Evolutionary conservation across 2,888 invertebrate genomes (phyloP), one percentile per base, ranked within the genome.

Genomic region (Sisyra nigra): DNA sequence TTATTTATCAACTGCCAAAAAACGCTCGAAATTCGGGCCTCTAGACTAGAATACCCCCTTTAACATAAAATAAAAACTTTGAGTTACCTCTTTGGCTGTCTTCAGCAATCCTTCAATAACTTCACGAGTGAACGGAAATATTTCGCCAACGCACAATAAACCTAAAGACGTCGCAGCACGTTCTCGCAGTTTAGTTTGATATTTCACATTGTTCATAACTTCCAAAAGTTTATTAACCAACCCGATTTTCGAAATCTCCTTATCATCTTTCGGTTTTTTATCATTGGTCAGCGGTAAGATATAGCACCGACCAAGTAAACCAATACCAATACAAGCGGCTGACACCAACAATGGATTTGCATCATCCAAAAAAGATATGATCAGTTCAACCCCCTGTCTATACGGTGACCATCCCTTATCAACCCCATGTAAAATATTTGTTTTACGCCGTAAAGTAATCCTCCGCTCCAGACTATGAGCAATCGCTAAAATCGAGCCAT

Each of bases 121-220:
- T 45, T 76, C 71, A 53, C 75, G 72, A 0, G 80, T 74, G 50
- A 81, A 78, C 17, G 80, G 75, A 52, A 85, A 74, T 43, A 72
- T 66, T 58, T 91, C 89, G 0, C 91, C 91, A 41, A 89, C 76
- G 53, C 88, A 88, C 50, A 92, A 59, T 51, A 80, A 67, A 0
- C 91, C 91, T 31, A 87, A 61, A 42, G 86, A 76, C 50, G 72
- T 72, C 4, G 84, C 76, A 24, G 87, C 80, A 53, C 76, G 77
- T 57, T 89, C 89, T 48, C 78, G 68, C 35, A 83, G 73, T 62
- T 82, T 85, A 0, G 78, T 71, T 11, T 76, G 71, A 7, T 75
- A 60, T 53, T 83, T 83, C 0, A 71, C 65, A 54, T 79, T 81
- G n/a, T 73, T 77, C 44, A 87, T 69, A 24, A 85, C 69, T 40